These are phyloP conservation scores for Adelognathus sp. DNA, from an alignment of 2,888 invertebrate species.

Conservation along the genomic window DNA sequence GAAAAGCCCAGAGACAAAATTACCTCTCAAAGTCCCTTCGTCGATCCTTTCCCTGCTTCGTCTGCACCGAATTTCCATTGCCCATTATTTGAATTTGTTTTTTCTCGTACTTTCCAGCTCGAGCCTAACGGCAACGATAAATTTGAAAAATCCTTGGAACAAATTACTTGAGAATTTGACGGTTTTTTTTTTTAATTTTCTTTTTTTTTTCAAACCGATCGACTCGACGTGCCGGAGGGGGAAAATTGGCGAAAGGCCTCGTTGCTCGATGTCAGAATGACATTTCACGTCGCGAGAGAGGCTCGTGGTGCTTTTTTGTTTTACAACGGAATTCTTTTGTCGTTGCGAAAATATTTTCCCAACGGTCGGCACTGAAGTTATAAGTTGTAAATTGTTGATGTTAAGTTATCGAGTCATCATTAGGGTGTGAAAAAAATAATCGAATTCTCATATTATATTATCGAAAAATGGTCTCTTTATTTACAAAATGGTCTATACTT, in stretches of 20 bases:
- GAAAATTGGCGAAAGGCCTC: slow-evolving; percentile 42
- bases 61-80: slow-evolving; percentile 46
- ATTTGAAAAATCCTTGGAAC: background rate
- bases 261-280: slow-evolving; percentile 55
- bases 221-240: slow-evolving; percentile 11
- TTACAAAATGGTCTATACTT: no score
- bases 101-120: background rate
- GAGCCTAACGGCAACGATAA: background rate
- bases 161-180: slow-evolving; percentile 41
- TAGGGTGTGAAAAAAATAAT: no score
- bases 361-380: background rate
- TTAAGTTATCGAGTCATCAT: no score
- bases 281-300: slow-evolving; percentile 42
- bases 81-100: slow-evolving; percentile 44
- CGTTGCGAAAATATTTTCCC: background rate
- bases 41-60: slow-evolving; percentile 40
- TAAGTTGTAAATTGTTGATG: no score
- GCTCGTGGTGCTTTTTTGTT: slow-evolving; percentile 21
- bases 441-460: no score
- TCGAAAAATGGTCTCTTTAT: no score
- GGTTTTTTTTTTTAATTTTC: slow-evolving; percentile 34
- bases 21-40: slow-evolving; percentile 51
- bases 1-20: slow-evolving; percentile 36
- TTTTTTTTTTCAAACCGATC: slow-evolving; percentile 12
- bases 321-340: background rate